Percentiles rank a stretch among this genome's conserved stretches.
phyloP scores from a whole-genome alignment of 2,113 vertebrate genomes.

The Ondatra zibethicus region DNA sequence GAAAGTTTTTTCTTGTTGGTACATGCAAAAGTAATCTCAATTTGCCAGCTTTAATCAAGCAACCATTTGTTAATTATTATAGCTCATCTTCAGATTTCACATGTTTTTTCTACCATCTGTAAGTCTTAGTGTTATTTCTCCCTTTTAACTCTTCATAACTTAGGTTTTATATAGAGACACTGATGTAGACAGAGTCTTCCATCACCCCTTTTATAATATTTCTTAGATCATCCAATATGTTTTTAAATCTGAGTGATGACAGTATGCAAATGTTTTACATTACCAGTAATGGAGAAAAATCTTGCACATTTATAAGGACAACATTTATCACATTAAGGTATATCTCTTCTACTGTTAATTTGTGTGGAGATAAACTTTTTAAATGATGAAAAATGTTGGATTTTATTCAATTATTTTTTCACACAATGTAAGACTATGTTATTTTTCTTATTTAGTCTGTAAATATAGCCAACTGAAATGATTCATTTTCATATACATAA shows the following conservation, averaged over 20 bases:
- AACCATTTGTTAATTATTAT: neutral
- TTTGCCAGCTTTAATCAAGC: neutral
- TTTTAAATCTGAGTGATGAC: neutral
- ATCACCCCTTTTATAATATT: neutral
- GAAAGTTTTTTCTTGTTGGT: neutral
- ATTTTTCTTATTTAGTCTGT: neutral
- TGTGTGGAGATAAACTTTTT: neutral
- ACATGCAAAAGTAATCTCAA: neutral
- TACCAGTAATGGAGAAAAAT: neutral
- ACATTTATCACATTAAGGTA: neutral
- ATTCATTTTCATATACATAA: neutral
- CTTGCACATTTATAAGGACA: neutral
- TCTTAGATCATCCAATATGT: neutral
- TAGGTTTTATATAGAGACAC: neutral
- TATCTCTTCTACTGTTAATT: neutral
- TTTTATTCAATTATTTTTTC: neutral
- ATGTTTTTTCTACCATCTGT: neutral
- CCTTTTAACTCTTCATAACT: neutral
- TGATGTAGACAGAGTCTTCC: neutral
- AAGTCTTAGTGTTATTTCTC: neutral
- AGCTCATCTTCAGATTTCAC: neutral
- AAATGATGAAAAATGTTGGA: neutral
- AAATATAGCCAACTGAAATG: neutral
- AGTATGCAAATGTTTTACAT: neutral
- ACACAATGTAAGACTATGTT: neutral